Evolutionary conservation across 2,888 invertebrate genomes (phyloP).

Genomic region (Drosophila merina): DNA sequence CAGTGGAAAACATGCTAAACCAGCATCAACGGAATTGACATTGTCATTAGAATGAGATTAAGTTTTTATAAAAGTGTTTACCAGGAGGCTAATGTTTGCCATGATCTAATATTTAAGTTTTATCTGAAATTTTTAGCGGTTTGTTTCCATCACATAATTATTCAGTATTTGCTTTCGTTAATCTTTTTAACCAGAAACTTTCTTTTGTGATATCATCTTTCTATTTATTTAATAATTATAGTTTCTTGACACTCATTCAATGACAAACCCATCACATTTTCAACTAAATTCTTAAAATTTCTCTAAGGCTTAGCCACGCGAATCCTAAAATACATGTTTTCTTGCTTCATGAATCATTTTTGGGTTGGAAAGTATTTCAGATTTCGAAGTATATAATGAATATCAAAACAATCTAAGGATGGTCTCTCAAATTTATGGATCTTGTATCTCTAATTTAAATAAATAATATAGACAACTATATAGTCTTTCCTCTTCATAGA

Average conservation of each 20-base stretch:
- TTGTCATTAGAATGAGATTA: constrained; percentile 9
- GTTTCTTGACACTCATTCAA: background rate
- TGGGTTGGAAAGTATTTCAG: background rate
- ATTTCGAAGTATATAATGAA: background rate
- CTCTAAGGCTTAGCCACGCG: background rate
- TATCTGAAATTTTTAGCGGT: background rate
- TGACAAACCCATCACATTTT: background rate
- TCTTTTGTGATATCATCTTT: background rate
- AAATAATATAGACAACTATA: background rate
- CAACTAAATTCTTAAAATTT: background rate
- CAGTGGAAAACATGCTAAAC: constrained; percentile 7
- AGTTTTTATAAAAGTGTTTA: constrained; percentile 18
- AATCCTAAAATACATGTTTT: background rate
- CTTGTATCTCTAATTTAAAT: too few relatives aligned
- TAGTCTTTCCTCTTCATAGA: background rate
- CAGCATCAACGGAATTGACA: constrained; percentile 23
- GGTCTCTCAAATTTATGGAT: background rate
- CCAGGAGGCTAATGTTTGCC: constrained; percentile 18
- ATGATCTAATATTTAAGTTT: constrained; percentile 14
- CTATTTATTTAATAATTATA: background rate
- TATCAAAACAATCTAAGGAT: background rate
- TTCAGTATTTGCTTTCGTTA: background rate
- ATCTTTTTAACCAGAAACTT: background rate
- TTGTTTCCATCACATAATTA: background rate
- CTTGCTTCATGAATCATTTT: background rate